Conservation (phyloP, 2,888 invertebrate species). For the Zhengitettix transpicula region DNA sequence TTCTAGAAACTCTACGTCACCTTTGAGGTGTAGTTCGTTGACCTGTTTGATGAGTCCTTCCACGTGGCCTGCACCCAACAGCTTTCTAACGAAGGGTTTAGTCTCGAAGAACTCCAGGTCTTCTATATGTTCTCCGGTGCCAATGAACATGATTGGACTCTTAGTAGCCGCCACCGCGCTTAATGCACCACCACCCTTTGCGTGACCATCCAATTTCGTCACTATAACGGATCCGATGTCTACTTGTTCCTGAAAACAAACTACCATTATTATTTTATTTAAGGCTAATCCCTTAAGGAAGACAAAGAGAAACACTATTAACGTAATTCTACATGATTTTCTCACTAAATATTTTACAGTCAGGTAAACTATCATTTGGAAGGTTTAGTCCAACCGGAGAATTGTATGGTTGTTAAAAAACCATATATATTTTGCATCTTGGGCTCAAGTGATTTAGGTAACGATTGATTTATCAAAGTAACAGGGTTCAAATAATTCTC, state of each 20-base stretch:
- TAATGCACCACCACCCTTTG: slow-evolving; percentile 97
- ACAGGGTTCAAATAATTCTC: too few species aligned
- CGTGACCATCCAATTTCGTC: slow-evolving; percentile 97
- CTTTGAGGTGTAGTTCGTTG: slow-evolving; percentile 83
- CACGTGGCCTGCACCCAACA: slow-evolving; percentile 95
- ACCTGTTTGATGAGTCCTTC: slow-evolving; percentile 97
- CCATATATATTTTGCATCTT: too few species aligned
- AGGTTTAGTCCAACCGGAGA: too few species aligned
- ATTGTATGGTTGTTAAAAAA: too few species aligned
- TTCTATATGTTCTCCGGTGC: slow-evolving; percentile 99
- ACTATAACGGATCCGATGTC: slow-evolving; percentile 99
- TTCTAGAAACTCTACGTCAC: slow-evolving; percentile 94
- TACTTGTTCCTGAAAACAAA: slow-evolving; percentile 54
- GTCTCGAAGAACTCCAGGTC: slow-evolving; percentile 98
- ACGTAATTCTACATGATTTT: too few species aligned
- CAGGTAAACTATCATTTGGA: too few species aligned
- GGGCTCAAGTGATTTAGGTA: too few species aligned
- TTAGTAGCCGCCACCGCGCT: slow-evolving; percentile 97
- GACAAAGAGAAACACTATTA: too few species aligned
- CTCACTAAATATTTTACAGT: too few species aligned
- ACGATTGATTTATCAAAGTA: too few species aligned
- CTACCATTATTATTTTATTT: too few species aligned
- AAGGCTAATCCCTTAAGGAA: too few species aligned
- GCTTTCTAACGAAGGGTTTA: slow-evolving; percentile 95
- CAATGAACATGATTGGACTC: slow-evolving; percentile 97